Base-by-base conservation (phyloP, 2,888 invertebrate genomes). In the Hofmannophila pseudospretella region DNA sequence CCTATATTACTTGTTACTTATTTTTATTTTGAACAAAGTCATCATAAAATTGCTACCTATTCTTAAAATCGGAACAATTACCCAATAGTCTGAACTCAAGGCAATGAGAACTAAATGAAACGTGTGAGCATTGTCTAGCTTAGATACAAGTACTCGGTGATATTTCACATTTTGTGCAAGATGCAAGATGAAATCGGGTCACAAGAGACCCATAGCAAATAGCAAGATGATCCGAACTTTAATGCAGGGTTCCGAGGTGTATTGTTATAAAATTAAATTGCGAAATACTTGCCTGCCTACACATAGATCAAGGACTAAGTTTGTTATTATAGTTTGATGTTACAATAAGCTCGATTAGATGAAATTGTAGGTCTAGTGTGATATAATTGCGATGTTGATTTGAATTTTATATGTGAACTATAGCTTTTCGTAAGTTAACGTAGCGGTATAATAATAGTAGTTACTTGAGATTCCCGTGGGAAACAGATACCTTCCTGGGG, bases 251-350 rank as follows among this genome's bases (percentile, higher is more conserved):
- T 65, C 47, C 58, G 57, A 59, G 61, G 56, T 68, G 69, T 65
- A 67, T 70, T 67, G 60, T 50, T 59, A 62, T 72, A 68, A 76
- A 69, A 67, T 66, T 62, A 58, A 46, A 44, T 80, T 79, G 63
- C 71, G 71, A 80, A 79, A 81, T 60, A 59, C 46, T 44, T 52
- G 46, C 53, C 54, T 56, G 64, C 62, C 59, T 66, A 62, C 62
- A 55, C 74, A 82, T 76, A 82, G 82, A 79, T 81, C 84, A 82
- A 82, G 82, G 81, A 73, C 71, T 63, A 48, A 44, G 57, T 66
- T 62, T 63, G 56, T 70, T 62, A 67, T 72, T 66, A 49, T 39
- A 61, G 47, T 47, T 41, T 42, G 60, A 71, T 63, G 58, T 54
- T 63, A 69, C 70, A 73, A 72, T 70, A 63, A 50, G 48, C 65